These are phyloP conservation scores for Amphipoea lucens DNA, from an alignment of 2,888 invertebrate genomes.

Conservation along the genomic window DNA sequence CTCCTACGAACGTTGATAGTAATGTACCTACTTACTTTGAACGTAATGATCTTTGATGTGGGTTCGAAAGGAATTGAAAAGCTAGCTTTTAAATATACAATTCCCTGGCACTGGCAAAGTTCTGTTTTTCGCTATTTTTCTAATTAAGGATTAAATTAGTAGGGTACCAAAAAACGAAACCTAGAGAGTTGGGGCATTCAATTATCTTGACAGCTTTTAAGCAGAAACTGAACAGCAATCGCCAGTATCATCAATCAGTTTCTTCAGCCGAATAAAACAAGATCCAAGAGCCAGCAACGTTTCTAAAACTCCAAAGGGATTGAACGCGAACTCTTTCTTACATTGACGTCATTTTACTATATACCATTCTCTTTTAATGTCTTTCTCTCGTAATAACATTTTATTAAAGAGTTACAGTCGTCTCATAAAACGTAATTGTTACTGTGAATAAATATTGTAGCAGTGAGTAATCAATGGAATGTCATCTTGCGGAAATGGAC, in stretches of 20 bases:
- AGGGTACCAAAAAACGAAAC: neutral
- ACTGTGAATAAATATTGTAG: neutral
- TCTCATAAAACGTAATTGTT: conserved; percentile 26
- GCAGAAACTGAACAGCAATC: neutral
- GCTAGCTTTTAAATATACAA: neutral
- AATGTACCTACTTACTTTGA: neutral
- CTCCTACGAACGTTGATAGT: conserved; percentile 35
- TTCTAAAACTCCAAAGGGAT: neutral
- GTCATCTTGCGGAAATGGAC: conserved; percentile 24
- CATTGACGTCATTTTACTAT: conserved; percentile 42
- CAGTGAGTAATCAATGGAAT: conserved; percentile 29
- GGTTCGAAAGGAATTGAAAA: neutral
- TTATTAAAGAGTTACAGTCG: conserved; percentile 42
- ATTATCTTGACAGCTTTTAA: neutral
- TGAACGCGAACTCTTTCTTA: neutral
- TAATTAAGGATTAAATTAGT: neutral
- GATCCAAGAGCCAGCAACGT: neutral
- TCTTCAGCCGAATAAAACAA: neutral
- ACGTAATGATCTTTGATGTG: conserved; percentile 6
- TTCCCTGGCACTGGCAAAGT: neutral
- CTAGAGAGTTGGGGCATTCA: neutral
- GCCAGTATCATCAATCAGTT: neutral
- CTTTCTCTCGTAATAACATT: conserved; percentile 38
- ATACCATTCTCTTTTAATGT: conserved; percentile 26
- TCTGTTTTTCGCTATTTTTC: neutral